A percentile compares a stretch with the other conserved stretches of the same genome.
These are phyloP conservation scores for Perizoma flavofasciatum DNA, from an alignment of 2,888 invertebrate genomes.

Conservation along the genomic window DNA sequence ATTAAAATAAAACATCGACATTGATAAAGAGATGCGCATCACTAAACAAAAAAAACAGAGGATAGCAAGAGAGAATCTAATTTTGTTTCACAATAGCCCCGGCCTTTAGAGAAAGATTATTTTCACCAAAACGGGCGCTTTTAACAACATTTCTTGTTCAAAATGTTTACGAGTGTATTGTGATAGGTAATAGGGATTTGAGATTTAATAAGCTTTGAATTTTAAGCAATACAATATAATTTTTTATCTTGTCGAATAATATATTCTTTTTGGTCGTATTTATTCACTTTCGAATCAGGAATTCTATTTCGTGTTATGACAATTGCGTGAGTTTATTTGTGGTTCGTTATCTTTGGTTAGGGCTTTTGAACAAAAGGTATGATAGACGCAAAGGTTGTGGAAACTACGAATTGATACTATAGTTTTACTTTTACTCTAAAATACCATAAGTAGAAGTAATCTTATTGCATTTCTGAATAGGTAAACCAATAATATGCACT, in stretches of 20 bases:
- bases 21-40: constrained; percentile 6
- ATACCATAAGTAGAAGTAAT: too few relatives aligned
- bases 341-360: background rate
- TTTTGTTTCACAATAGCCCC: constrained; percentile 26
- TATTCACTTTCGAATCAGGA: too few relatives aligned
- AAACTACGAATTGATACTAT: background rate
- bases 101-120: constrained; percentile 18
- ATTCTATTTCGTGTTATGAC: too few relatives aligned
- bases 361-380: background rate
- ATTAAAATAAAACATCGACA: background rate
- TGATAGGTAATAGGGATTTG: constrained; percentile 9
- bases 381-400: background rate
- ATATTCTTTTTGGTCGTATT: too few relatives aligned
- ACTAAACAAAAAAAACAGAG: constrained; percentile 31
- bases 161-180: constrained; percentile 12
- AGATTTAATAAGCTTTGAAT: constrained; percentile 3
- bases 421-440: too few relatives aligned
- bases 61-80: constrained; percentile 20
- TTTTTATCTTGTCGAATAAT: background rate
- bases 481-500: too few relatives aligned
- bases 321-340: background rate
- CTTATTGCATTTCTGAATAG: too few relatives aligned
- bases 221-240: too few relatives aligned
- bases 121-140: constrained; percentile 11
- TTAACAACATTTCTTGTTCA: constrained; percentile 4